Evolutionary conservation across 92 coral and sea anemone genomes (phyloP), one percentile per base, ranked within the genome.

Genomic region (Scolanthus callimorphus): DNA sequence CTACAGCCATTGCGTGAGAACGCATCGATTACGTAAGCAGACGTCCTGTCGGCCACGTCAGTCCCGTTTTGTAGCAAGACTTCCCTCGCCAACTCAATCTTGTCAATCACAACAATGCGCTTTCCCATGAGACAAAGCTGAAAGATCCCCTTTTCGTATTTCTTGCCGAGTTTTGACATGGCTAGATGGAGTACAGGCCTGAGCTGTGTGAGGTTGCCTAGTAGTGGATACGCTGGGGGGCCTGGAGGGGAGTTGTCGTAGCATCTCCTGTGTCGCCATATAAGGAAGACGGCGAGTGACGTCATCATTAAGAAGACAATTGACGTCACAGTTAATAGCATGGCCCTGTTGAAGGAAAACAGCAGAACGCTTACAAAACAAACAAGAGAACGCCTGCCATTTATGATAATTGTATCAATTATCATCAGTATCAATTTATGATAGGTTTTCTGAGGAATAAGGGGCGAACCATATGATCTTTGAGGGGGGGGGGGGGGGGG

Each of bases 1-100:
- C 74, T 77, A 29, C 53, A 60, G 8, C 83, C 83, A 31, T 61
- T 59, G 11, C 63, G 22, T 11, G 77, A 63, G 26, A 77, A 65
- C 12, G 65, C 27, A 49, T 77, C 70, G n/a, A 72, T 68, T 27
- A 72, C 83, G 67, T 77, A 62, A 15, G 83, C 70, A n/a, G 70
- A 49, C 37, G 83, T 72, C 55, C 83, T 31, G 20, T 73, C 83
- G 17, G 70, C 70, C 23, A 69, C 73, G 45, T 58, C 58, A 23
- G 57, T 65, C 39, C 83, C 77, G 15, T 34, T 34, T 13, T 39
- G 17, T 20, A 77, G 48, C 17, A 77, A 17, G 0, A 66, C 78
- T 24, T 69, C 58, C 25, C 75, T 72, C 0, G 83, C 83, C 25
- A 37, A 47, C 4, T 66, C 38, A 6, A 62, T 57, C 31, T 60